Base-by-base conservation (phyloP, 2,888 invertebrate genomes). In the Cephus runcator region DNA sequence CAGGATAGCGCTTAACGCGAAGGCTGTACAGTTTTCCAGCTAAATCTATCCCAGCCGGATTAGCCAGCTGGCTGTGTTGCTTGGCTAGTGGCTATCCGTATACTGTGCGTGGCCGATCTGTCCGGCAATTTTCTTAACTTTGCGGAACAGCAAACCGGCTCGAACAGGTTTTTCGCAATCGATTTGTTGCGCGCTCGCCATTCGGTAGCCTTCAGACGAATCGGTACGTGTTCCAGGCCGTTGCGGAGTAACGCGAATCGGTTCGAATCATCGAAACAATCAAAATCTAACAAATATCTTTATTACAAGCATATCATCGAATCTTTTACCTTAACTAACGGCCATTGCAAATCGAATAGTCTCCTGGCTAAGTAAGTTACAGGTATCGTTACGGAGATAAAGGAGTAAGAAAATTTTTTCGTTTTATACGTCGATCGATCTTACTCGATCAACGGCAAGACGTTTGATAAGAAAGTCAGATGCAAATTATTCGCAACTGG, bases 81-180 rank as follows among this genome's bases (percentile, higher is more conserved):
- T 56, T 23, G 56, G 6, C 9, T 56, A 56, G 56, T 56, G 56
- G 15, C 56, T 56, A 56, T 56, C 56, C 56, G 71, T 34, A 71
- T 31, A 31, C 69, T 69, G 80, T 81, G 83, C 83, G 82, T 84
- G 81, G 82, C 78, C 78, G 83, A 83, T 84, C 81, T 81, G 84
- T 84, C 81, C 77, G 71, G 85, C 83, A 84, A 87, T 86, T 87
- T 86, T 79, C 86, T 86, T 86, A 86, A 83, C 81, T 85, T 84
- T 86, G 84, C 85, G 82, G 85, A 86, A 87, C 85, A 83, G 83
- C 83, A 82, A 80, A 85, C 31, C 69, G 75, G 80, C 33, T 36
- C 73, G 33, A 68, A 73, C 83, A 74, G 76, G 73, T 86, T 87
- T 83, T 83, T 83, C 84, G 82, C 83, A 86, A 87, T 86, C 87